A percentile compares a stretch with the other conserved stretches of the same genome.
These are phyloP conservation scores for Periphyllus acericola DNA, from an alignment of 2,888 invertebrate species.

Conservation along the genomic window DNA sequence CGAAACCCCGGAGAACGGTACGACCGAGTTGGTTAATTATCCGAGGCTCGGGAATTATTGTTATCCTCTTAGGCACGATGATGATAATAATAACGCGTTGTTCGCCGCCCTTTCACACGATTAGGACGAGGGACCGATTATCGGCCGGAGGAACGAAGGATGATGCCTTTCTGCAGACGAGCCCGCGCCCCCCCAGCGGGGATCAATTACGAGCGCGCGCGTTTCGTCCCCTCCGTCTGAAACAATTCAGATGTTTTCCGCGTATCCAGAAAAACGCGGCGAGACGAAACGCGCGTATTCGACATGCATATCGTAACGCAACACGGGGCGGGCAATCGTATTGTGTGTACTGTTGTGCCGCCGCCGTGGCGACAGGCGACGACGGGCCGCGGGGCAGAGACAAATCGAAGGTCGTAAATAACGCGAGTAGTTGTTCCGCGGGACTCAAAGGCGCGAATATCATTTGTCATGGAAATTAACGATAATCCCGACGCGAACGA, in stretches of 20 bases:
- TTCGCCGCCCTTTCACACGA: constrained; percentile 34
- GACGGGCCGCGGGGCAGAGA: neutral
- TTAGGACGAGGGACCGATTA: constrained; percentile 48
- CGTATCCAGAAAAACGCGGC: constrained; percentile 21
- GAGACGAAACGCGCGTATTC: constrained; percentile 41
- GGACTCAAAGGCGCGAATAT: neutral
- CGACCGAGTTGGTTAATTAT: constrained; percentile 1
- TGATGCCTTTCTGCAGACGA: neutral
- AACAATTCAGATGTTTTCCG: constrained; percentile 58
- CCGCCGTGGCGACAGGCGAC: neutral
- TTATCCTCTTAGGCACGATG: neutral
- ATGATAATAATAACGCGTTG: too few relatives aligned
- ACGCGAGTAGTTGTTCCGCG: constrained; percentile 8
- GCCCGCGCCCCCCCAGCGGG: constrained; percentile 30
- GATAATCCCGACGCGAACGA: neutral
- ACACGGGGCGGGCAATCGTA: neutral
- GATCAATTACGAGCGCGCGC: constrained; percentile 41
- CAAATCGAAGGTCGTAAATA: constrained; percentile 38
- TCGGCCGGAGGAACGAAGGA: neutral
- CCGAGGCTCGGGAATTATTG: neutral
- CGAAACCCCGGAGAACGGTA: neutral
- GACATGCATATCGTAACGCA: neutral
- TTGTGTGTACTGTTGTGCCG: too few relatives aligned
- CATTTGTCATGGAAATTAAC: constrained; percentile 45
- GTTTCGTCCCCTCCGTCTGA: constrained; percentile 21